phyloP scores from a whole-genome alignment of 2,113 vertebrate species.

The Ammodytes marinus region DNA sequence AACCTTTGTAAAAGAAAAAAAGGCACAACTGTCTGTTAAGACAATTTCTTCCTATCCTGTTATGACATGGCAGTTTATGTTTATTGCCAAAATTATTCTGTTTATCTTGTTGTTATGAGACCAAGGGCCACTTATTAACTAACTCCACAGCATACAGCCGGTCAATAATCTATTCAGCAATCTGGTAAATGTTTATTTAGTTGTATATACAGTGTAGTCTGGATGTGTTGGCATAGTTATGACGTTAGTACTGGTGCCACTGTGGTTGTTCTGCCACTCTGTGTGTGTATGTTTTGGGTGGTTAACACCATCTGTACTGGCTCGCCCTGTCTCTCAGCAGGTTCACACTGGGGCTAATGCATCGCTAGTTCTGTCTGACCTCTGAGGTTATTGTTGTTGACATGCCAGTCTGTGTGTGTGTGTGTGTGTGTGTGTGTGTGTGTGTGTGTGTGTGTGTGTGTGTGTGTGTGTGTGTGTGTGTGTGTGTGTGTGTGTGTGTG shows the following conservation, averaged over 20 bases:
- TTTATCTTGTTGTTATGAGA: slow-evolving; percentile 30
- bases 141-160: slow-evolving; percentile 28
- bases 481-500: slow-evolving; percentile 31
- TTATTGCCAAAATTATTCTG: slow-evolving; percentile 22
- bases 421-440: slow-evolving; percentile 30
- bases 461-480: no score
- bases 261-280: slow-evolving; percentile 49
- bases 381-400: slow-evolving; percentile 78
- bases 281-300: slow-evolving; percentile 72
- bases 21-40: slow-evolving; percentile 11
- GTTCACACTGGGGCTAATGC: slow-evolving; percentile 78
- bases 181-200: slow-evolving; percentile 61
- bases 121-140: slow-evolving; percentile 47
- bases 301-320: slow-evolving; percentile 79
- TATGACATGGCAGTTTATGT: slow-evolving; percentile 20
- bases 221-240: slow-evolving; percentile 46
- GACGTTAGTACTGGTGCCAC: slow-evolving; percentile 40
- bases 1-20: slow-evolving; percentile 9
- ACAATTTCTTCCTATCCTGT: slow-evolving; percentile 35
- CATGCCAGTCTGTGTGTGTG: slow-evolving; percentile 48
- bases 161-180: slow-evolving; percentile 47
- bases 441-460: slow-evolving; percentile 34
- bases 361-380: slow-evolving; percentile 71
- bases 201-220: slow-evolving; percentile 48
- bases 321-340: slow-evolving; percentile 77